These are phyloP conservation scores for Ichneumoninae sp. DNA, from an alignment of 2,888 invertebrate genomes.

Conservation along the genomic window DNA sequence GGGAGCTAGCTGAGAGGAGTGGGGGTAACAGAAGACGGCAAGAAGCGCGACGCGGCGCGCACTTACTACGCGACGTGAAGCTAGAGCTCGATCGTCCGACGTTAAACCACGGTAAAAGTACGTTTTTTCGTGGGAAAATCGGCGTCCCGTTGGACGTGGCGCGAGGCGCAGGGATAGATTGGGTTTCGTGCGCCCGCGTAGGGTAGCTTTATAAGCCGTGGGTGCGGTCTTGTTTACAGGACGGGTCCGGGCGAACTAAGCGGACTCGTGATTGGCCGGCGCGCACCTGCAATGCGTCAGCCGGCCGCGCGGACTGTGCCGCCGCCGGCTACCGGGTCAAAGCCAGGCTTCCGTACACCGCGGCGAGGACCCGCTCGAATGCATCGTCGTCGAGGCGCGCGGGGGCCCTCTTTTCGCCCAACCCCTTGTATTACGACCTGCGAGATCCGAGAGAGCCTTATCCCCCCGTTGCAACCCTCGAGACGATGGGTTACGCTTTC, in stretches of 20 bases:
- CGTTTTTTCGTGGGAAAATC: conserved; percentile 58
- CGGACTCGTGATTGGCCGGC: conserved; percentile 91
- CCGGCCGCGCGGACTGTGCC: conserved; percentile 85
- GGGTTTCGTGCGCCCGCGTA: conserved; percentile 87
- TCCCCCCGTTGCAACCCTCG: conserved; percentile 10
- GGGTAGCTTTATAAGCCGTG: conserved; percentile 87
- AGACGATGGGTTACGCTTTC: conserved; percentile 17
- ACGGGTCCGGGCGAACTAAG: conserved; percentile 86
- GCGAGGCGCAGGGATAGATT: conserved; percentile 68
- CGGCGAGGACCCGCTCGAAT: conserved; percentile 43
- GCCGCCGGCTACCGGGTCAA: conserved; percentile 85
- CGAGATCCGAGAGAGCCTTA: not conserved
- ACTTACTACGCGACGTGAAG: conserved; percentile 77
- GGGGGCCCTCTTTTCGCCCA: not conserved
- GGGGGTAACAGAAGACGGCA: conserved; percentile 51
- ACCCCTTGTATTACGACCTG: conserved; percentile 17
- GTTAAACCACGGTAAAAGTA: conserved; percentile 53
- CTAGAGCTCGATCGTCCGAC: conserved; percentile 71
- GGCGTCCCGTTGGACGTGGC: conserved; percentile 61
- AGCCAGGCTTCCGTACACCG: conserved; percentile 74
- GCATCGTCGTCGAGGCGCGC: conserved; percentile 41
- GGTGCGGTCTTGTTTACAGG: conserved; percentile 90
- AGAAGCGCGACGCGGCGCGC: conserved; percentile 72
- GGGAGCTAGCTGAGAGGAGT: not conserved
- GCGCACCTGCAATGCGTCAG: conserved; percentile 95